Evolutionary conservation across 2,113 vertebrate genomes (phyloP), one percentile per base, ranked within the genome.

Genomic region (Paramisgurnus dabryanus): DNA sequence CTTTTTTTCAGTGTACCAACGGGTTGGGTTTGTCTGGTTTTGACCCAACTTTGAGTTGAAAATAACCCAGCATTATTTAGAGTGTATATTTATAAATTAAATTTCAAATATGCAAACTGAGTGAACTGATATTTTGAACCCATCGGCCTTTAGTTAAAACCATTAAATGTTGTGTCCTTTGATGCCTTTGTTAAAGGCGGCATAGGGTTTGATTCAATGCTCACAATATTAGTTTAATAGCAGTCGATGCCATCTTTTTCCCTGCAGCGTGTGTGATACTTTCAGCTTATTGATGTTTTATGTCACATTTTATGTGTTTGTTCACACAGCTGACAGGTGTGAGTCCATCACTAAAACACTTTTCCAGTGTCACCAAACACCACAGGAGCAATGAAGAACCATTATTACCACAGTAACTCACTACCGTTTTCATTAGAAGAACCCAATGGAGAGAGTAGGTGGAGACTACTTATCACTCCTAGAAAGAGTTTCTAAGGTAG

Each of bases 381-480:
- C 63, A 66, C 61, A 50, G 61, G 27, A 64, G 60, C 41, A 9
- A 60, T 39, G 73, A 43, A 55, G 45, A 18, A 39, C 58, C 60
- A 12, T 34, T 39, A 50, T 34, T 75, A 75, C 43, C 47, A 49
- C 43, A 49, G 22, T 7, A 75, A 64, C 58, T 63, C 18, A 49
- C 45, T 40, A 22, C 60, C 61, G 53, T 66, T 57, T 72, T 57
- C 50, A 58, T 64, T 39, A 12, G 5, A 5, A 61, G 0, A 7
- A 60, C 18, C 61, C 27, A 66, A 81, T 22, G 80, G 22, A 70
- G 61, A 55, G 61, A 40, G 39, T 58, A 71, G 78, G 18, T 41
- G 82, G 68, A 78, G 76, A 82, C 66, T 82, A 82, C 82, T 85
- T 79, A 83, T 81, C 78, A 63, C 53, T 76, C 40, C 13, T 63